Percentiles rank a stretch among this genome's conserved stretches.
Evolutionary conservation across 2,888 invertebrate species (phyloP).

Genomic region (Nebria salina): DNA sequence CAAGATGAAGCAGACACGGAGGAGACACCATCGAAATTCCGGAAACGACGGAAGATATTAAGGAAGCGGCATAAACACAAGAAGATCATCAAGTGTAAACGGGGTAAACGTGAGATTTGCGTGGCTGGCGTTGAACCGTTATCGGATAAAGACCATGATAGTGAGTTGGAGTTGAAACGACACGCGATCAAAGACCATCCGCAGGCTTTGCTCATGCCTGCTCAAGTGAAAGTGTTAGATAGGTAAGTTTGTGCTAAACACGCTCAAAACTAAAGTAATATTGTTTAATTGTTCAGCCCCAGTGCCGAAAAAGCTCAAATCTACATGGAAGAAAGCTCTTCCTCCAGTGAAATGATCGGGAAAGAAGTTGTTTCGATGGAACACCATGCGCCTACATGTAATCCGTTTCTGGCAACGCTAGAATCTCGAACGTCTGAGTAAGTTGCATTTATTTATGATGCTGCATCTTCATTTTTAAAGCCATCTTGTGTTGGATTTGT

Average conservation of each 20-base stretch:
- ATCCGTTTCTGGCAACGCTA: conserved; percentile 55
- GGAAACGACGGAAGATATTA: conserved; percentile 67
- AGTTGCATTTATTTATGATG: conserved; percentile 47
- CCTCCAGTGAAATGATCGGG: conserved; percentile 61
- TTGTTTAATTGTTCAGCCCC: conserved; percentile 41
- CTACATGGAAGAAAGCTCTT: conserved; percentile 62
- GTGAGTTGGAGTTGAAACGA: conserved; percentile 58
- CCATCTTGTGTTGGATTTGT: conserved; percentile 69
- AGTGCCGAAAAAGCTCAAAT: conserved; percentile 56
- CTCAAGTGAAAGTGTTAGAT: conserved; percentile 54
- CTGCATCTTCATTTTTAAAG: background rate
- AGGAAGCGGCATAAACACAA: conserved; percentile 71
- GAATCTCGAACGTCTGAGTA: conserved; percentile 51
- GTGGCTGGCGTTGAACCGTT: conserved; percentile 57
- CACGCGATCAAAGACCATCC: conserved; percentile 56
- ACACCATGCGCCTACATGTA: conserved; percentile 56
- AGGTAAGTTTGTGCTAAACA: conserved; percentile 14
- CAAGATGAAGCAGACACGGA: conserved; percentile 66
- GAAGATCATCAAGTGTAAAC: conserved; percentile 54
- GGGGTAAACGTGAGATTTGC: conserved; percentile 53
- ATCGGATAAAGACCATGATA: conserved; percentile 60
- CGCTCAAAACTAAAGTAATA: too few species aligned
- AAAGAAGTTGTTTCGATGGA: conserved; percentile 58
- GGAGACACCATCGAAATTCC: conserved; percentile 57
- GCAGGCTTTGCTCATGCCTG: conserved; percentile 56